These are phyloP conservation scores for Coryphaenoides rupestris DNA, from an alignment of 2,113 vertebrate species.

Conservation along the genomic window DNA sequence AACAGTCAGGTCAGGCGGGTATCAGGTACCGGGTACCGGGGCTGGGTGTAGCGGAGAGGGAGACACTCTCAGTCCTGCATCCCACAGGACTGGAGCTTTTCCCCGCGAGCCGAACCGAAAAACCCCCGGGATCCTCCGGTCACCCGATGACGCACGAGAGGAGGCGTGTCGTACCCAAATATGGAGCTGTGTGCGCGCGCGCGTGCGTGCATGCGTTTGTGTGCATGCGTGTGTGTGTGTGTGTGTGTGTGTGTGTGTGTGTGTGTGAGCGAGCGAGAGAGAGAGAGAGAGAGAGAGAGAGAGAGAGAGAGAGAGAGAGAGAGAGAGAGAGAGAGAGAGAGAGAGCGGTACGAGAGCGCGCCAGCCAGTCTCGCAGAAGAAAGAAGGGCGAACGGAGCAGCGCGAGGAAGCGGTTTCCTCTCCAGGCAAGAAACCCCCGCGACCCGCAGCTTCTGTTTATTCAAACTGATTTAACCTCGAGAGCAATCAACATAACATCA, in stretches of 20 bases:
- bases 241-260: neutral
- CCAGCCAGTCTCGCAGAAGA: neutral
- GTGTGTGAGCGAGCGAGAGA: neutral
- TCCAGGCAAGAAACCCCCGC: neutral
- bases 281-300: neutral
- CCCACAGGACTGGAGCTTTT: slow-evolving; percentile 8
- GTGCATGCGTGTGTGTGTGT: neutral
- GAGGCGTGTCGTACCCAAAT: neutral
- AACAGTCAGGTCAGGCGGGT: no score
- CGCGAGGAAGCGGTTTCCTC: neutral
- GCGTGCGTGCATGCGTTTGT: neutral
- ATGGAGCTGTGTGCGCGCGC: neutral
- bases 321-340: neutral
- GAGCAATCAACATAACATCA: no score
- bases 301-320: no score
- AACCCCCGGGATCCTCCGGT: slow-evolving; percentile 5
- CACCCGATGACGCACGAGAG: neutral
- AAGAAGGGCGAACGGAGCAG: neutral
- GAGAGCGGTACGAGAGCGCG: no score
- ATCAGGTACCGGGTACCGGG: no score
- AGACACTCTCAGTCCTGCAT: neutral
- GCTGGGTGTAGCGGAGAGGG: neutral
- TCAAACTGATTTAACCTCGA: neutral
- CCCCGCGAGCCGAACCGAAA: neutral
- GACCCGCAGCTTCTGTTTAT: neutral